These are phyloP conservation scores for Ctenosaura bakeri DNA, from an alignment of 2,797 vertebrate genomes.

Conservation along the genomic window DNA sequence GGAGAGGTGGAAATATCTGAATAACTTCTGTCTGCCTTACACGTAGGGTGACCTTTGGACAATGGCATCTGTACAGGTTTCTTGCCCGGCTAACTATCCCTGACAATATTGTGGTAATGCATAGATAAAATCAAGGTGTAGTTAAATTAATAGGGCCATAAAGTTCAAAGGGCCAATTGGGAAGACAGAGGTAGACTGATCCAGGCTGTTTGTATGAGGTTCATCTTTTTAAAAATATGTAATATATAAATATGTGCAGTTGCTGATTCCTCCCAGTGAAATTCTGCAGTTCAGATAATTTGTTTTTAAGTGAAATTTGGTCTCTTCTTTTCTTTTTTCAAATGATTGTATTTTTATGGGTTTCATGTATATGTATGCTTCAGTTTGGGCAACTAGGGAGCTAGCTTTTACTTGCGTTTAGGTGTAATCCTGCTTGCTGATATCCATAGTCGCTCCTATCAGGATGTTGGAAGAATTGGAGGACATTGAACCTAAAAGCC, in stretches of 20 bases:
- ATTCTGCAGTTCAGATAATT: not conserved
- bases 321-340: not conserved
- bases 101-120: not conserved
- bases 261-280: not conserved
- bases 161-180: not conserved
- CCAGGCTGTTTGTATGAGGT: not conserved
- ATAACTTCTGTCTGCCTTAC: not conserved
- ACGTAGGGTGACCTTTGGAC: not conserved
- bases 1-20: not conserved
- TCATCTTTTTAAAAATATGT: not conserved
- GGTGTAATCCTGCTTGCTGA: not conserved
- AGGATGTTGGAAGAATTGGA: not conserved
- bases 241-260: not conserved
- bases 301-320: not conserved
- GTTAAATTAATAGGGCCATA: not conserved
- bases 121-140: constrained; percentile 31
- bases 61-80: not conserved
- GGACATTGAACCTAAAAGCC: not conserved
- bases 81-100: constrained; percentile 26
- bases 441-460: not conserved
- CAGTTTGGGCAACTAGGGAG: not conserved
- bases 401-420: not conserved
- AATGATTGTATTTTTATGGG: not conserved
- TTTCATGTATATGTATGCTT: not conserved
- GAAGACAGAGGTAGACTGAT: not conserved